Evolutionary conservation across 2,888 invertebrate genomes (phyloP), one percentile per base, ranked within the genome.

Genomic region (Brachycybe producta): DNA sequence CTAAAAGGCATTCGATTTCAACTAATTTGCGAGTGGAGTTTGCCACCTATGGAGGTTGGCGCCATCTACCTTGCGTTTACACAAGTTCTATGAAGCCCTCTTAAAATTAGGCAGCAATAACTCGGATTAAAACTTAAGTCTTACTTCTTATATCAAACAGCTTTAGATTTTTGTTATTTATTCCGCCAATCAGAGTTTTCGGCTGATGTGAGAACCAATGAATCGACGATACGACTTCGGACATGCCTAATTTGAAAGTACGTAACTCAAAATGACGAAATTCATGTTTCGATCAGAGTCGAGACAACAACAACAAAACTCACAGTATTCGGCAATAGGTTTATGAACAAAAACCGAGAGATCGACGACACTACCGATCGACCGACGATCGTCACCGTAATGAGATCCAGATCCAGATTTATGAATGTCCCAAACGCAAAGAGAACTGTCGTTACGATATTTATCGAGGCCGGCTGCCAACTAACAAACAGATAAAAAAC

Each of bases 391-490:
- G 43, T 44, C 50, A 55, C 59, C 50, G 32, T 15, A 52, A 56
- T 24, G 54, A 54, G 55, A 55, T 27, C 52, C 51, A 42, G 53
- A 55, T 30, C 36, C 45, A 38, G 71, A 69, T 58, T 73, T 74
- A 38, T 69, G 65, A 15, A 86, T 79, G 67, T 95, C 92, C 91
- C 92, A 95, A 41, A 94, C 74, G 5, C 87, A 73, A 35, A 94
- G 78, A 52, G 86, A 87, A 65, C 82, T 80, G 66, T 94, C 94
- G 32, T 84, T 82, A 55, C 90, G 76, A 64, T 87, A 82, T 64
- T 86, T 87, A 61, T 94, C 94, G 60, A 92, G 74, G 0, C 87
- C 92, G 49, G 82, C 83, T 0, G 85, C 87, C 52, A 94, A 69
- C 66, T 69, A 53, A 57, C 2, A 39, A 15, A 19, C 27, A 23